Conservation (phyloP, 1,140 invertebrate genomes). For the Maniola jurtina region DNA sequence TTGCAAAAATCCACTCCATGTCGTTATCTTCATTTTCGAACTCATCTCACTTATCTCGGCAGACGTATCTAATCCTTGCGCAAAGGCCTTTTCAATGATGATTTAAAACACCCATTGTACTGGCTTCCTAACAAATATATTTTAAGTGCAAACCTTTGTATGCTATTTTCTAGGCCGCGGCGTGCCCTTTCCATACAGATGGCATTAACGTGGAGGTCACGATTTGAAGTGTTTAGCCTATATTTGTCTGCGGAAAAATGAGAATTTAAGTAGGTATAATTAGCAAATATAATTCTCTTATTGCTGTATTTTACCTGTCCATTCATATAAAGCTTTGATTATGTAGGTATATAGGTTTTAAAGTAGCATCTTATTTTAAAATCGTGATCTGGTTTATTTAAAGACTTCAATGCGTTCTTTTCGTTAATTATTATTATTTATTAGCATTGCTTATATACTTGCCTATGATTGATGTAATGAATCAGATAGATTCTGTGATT, state of each 20-base stretch:
- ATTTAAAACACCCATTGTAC: slow-evolving; percentile 29
- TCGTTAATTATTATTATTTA: slow-evolving; percentile 1
- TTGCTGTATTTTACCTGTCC: too few relatives aligned
- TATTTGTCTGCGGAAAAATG: slow-evolving; percentile 5
- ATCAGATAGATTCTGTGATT: neutral
- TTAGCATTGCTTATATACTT: neutral
- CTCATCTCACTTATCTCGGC: slow-evolving; percentile 23
- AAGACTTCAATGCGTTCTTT: neutral
- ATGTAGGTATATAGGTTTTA: too few relatives aligned
- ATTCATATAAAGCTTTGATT: too few relatives aligned
- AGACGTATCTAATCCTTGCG: slow-evolving; percentile 20
- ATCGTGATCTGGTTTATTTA: too few relatives aligned
- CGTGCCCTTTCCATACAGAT: slow-evolving; percentile 28
- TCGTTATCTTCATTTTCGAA: slow-evolving; percentile 22
- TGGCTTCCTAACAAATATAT: slow-evolving; percentile 19
- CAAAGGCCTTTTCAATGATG: slow-evolving; percentile 26
- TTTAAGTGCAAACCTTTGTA: slow-evolving; percentile 24
- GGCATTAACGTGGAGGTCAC: slow-evolving; percentile 28
- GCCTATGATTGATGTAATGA: slow-evolving; percentile 2
- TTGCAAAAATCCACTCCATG: slow-evolving; percentile 18
- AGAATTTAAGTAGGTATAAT: neutral
- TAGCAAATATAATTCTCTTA: neutral
- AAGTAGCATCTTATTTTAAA: too few relatives aligned
- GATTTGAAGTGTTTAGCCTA: slow-evolving; percentile 23
- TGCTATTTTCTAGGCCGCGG: slow-evolving; percentile 29